phyloP scores from a whole-genome alignment of 2,113 vertebrate genomes.

The Regulus satrapa region DNA sequence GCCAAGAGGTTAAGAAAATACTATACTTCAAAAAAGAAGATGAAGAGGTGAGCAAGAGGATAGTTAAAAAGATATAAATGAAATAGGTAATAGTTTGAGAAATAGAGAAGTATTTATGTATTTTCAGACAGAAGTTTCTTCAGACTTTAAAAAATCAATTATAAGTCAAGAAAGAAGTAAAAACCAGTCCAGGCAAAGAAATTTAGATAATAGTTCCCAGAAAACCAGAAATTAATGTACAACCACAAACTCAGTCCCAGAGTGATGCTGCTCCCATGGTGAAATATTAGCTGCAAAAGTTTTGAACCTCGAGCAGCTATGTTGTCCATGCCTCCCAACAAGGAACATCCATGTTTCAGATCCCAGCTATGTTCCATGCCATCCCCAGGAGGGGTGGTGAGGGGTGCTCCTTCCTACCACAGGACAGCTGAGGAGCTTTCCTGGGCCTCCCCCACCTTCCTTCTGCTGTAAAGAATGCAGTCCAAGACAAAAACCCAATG shows the following conservation, averaged over 20 bases:
- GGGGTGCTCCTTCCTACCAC: neutral
- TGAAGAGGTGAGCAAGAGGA: neutral
- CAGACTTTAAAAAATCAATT: neutral
- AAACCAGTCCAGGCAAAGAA: neutral
- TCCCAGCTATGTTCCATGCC: neutral
- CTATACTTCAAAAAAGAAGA: neutral
- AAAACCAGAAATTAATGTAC: neutral
- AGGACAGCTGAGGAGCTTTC: neutral
- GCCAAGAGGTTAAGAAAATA: neutral
- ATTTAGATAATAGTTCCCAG: neutral
- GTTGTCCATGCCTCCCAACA: accelerated
- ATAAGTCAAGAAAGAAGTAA: neutral
- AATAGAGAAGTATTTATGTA: neutral
- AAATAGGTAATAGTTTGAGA: neutral
- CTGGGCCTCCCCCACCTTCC: accelerated
- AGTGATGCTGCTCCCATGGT: neutral
- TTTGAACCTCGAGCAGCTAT: neutral
- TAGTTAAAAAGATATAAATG: neutral
- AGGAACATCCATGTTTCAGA: neutral
- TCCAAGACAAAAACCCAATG: neutral
- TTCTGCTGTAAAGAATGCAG: neutral
- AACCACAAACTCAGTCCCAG: accelerated
- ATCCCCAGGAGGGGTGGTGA: accelerated
- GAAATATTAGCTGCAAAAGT: neutral
- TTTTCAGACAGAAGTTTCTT: neutral